These are phyloP conservation scores for Caiman crocodilus DNA, from an alignment of 2,797 vertebrate species.

Conservation along the genomic window DNA sequence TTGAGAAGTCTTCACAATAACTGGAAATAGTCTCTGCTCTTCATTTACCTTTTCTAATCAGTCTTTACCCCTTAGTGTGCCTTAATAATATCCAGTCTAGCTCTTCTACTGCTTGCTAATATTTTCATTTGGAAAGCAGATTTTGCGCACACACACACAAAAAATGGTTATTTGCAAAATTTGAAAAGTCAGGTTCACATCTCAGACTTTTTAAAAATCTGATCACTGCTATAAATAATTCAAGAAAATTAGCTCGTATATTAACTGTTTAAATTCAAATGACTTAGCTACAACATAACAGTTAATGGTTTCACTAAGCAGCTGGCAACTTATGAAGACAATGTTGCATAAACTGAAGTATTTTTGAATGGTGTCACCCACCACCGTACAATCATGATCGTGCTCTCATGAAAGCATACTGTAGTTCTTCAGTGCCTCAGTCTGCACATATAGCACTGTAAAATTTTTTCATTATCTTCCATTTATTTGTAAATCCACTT, in stretches of 20 bases:
- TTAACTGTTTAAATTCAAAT: background rate
- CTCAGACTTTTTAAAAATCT: background rate
- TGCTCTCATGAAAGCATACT: fast-evolving
- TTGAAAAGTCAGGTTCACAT: conserved; percentile 17
- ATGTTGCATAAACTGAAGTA: background rate
- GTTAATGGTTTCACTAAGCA: background rate
- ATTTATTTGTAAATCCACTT: fast-evolving
- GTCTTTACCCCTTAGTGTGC: background rate
- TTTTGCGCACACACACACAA: background rate
- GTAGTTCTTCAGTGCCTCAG: background rate
- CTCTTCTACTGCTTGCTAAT: background rate
- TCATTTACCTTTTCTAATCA: background rate
- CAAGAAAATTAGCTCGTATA: background rate
- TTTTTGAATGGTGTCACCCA: background rate
- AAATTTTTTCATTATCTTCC: background rate
- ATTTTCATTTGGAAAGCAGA: background rate
- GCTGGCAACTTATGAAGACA: background rate
- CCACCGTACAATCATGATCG: background rate
- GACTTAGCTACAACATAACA: background rate
- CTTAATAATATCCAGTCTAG: background rate
- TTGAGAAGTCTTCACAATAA: background rate
- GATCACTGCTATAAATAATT: conserved; percentile 37
- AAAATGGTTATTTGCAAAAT: conserved; percentile 12
- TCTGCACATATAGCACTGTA: fast-evolving
- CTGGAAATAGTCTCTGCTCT: background rate